Conservation (phyloP, 2,888 invertebrate species). For the Ischnura elegans region DNA sequence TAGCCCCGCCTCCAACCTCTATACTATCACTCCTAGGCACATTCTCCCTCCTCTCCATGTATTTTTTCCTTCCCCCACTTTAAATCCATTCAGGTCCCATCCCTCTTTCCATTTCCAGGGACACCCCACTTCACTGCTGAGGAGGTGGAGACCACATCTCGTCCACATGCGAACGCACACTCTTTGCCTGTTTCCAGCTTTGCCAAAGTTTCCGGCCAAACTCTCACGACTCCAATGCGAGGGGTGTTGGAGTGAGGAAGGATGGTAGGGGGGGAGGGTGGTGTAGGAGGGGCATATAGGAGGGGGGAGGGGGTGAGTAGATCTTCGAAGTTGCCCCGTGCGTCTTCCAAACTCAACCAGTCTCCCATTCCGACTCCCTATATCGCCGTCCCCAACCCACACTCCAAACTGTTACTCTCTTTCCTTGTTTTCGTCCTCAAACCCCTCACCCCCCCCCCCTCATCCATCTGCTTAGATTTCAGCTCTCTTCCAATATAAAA, state of each 20-base stretch:
- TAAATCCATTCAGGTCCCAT: conserved; percentile 1
- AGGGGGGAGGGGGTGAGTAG: not conserved
- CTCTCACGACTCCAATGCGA: conserved; percentile 56
- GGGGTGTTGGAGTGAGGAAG: not conserved
- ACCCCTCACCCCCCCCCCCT: not conserved
- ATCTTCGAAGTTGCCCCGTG: conserved; percentile 59
- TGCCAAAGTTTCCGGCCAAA: conserved; percentile 59
- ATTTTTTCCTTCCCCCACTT: not conserved
- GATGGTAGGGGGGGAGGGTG: not conserved
- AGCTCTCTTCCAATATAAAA: no score
- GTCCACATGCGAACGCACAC: not conserved
- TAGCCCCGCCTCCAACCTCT: no score
- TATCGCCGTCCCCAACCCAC: not conserved
- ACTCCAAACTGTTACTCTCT: not conserved
- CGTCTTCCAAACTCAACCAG: conserved; percentile 53
- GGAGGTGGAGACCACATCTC: not conserved
- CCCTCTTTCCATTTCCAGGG: not conserved
- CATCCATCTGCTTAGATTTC: no score
- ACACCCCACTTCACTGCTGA: not conserved
- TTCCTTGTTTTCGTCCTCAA: not conserved
- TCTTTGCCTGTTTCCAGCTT: conserved; percentile 54
- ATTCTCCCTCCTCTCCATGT: not conserved
- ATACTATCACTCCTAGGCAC: not conserved
- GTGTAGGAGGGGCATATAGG: not conserved
- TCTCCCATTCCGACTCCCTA: conserved; percentile 38